These are phyloP conservation scores for Coracopsis vasa DNA, from an alignment of 2,113 vertebrate species.

Conservation along the genomic window DNA sequence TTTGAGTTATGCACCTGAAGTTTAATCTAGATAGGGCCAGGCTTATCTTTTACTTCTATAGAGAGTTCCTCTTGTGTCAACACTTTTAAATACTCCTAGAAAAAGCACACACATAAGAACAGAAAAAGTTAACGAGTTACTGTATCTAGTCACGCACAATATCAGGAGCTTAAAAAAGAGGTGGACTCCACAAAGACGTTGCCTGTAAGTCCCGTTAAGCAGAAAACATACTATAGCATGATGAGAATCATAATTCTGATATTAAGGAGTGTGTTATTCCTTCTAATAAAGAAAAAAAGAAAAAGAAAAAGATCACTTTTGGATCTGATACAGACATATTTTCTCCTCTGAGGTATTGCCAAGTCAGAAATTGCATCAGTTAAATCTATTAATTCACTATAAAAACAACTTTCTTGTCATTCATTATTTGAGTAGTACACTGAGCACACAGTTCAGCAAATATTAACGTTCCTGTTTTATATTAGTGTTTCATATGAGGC, in stretches of 20 bases:
- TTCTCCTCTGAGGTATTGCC: background rate
- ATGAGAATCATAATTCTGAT: background rate
- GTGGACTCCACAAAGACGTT: background rate
- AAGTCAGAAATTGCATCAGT: background rate
- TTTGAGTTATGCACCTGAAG: background rate
- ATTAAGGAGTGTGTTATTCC: background rate
- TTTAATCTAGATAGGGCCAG: background rate
- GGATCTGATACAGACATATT: background rate
- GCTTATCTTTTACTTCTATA: background rate
- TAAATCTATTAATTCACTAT: background rate
- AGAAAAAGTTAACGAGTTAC: background rate
- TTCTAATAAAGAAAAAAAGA: background rate
- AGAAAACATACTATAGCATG: background rate
- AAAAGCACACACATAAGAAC: background rate
- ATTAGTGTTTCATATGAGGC: background rate
- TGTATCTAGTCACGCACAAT: background rate
- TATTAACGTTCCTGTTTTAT: background rate
- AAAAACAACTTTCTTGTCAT: background rate
- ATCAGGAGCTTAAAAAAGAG: background rate
- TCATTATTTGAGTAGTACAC: background rate
- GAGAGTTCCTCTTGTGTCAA: background rate
- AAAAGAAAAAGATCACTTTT: background rate
- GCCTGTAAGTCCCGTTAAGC: background rate
- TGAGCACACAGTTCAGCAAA: background rate
- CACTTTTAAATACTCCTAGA: background rate